A percentile compares a stretch with the other conserved stretches of the same genome.
Evolutionary conservation across 2,797 vertebrate genomes (phyloP).

Genomic region (Rhinoraja longicauda): DNA sequence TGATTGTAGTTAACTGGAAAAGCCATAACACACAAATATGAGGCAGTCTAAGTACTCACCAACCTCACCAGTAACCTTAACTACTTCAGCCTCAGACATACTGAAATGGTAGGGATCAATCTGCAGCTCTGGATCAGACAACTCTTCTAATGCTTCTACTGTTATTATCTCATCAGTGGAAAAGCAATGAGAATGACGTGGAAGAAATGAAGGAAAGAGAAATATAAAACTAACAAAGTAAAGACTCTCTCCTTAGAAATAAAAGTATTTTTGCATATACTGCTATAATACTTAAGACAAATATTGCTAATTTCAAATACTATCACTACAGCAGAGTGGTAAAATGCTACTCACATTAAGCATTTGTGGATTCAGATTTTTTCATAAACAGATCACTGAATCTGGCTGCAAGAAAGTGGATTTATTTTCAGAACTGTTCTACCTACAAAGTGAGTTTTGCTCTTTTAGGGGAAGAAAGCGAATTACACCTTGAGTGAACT

Average conservation of each 20-base stretch:
- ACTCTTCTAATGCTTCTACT: not conserved
- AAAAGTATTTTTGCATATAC: not conserved
- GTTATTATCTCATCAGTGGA: not conserved
- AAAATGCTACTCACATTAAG: not conserved
- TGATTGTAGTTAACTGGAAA: not conserved
- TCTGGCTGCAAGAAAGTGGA: not conserved
- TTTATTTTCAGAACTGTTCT: not conserved
- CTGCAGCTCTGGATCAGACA: slow-evolving; percentile 10
- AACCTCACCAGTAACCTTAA: slow-evolving; percentile 38
- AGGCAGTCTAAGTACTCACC: slow-evolving; percentile 38
- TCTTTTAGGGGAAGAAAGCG: not conserved
- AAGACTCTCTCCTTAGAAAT: not conserved
- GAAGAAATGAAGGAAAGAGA: not conserved
- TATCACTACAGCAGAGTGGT: not conserved
- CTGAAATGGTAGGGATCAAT: slow-evolving; percentile 38
- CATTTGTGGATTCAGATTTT: not conserved
- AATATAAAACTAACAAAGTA: slow-evolving; percentile 2
- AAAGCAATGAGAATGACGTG: not conserved
- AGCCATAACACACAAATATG: not conserved
- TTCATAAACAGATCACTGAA: not conserved
- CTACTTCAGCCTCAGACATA: slow-evolving; percentile 39
- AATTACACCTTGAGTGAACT: not conserved
- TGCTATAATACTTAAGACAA: not conserved
- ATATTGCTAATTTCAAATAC: not conserved
- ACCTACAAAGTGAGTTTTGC: not conserved